Evolutionary conservation across 2,113 vertebrate species (phyloP).

Genomic region (Formicarius rufipectus): DNA sequence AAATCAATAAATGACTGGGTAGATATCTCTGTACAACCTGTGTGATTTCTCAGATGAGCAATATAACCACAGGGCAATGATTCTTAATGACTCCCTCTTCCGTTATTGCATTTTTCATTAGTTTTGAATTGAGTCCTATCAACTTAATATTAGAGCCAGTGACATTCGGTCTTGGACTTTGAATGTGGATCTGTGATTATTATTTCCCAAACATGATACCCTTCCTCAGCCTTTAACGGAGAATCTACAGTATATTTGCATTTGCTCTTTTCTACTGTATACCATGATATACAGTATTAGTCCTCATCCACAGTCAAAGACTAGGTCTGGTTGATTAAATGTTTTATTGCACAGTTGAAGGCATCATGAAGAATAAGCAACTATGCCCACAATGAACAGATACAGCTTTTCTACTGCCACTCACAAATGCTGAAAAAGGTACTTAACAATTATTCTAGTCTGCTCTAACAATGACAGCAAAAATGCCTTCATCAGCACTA

Average conservation of each 20-base stretch:
- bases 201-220: neutral
- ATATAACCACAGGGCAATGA: neutral
- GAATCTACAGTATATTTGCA: neutral
- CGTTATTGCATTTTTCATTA: constrained; percentile 5
- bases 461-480: neutral
- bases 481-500: neutral
- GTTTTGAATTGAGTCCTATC: neutral
- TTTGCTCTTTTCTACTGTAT: neutral
- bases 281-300: neutral
- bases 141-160: neutral
- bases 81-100: constrained; percentile 16
- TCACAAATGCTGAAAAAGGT: neutral
- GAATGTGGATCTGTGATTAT: neutral
- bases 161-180: neutral
- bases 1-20: neutral
- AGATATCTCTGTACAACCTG: neutral
- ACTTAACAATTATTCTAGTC: neutral
- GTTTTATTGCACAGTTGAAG: constrained; percentile 7
- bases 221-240: neutral
- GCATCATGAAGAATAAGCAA: neutral
- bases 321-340: constrained; percentile 14
- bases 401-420: neutral
- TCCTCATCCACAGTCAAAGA: neutral
- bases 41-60: neutral
- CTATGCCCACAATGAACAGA: neutral